phyloP scores from a whole-genome alignment of 2,113 vertebrate genomes.

The Morphnarchus princeps region DNA sequence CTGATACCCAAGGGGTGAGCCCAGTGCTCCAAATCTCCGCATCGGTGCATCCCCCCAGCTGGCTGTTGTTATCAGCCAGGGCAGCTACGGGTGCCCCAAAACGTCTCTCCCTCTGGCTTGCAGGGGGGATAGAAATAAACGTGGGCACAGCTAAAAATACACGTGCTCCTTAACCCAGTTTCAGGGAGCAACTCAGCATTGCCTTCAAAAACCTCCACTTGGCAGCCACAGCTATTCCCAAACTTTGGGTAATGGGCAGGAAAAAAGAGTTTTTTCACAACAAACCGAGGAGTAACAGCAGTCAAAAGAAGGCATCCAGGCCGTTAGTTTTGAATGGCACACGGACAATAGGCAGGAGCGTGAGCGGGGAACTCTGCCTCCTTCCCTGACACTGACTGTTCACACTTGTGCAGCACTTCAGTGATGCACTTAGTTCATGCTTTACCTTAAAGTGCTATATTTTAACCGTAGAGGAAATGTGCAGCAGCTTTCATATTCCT shows the following conservation, averaged over 20 bases:
- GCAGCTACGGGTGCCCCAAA: background rate
- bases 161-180: background rate
- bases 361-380: background rate
- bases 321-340: background rate
- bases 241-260: background rate
- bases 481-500: background rate
- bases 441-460: background rate
- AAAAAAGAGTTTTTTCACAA: conserved; percentile 21
- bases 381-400: background rate
- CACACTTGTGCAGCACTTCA: background rate
- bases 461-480: background rate
- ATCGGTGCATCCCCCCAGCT: fast-evolving
- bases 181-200: background rate
- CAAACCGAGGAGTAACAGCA: fast-evolving
- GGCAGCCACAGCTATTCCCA: background rate
- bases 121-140: background rate
- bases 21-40: fast-evolving
- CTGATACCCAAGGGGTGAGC: background rate
- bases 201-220: background rate
- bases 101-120: background rate
- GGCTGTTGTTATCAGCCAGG: no score
- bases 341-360: background rate
- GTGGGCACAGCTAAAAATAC: background rate
- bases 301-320: background rate
- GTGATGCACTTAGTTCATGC: background rate